phyloP scores from a whole-genome alignment of 2,113 vertebrate species.

The Bothrops jararaca region DNA sequence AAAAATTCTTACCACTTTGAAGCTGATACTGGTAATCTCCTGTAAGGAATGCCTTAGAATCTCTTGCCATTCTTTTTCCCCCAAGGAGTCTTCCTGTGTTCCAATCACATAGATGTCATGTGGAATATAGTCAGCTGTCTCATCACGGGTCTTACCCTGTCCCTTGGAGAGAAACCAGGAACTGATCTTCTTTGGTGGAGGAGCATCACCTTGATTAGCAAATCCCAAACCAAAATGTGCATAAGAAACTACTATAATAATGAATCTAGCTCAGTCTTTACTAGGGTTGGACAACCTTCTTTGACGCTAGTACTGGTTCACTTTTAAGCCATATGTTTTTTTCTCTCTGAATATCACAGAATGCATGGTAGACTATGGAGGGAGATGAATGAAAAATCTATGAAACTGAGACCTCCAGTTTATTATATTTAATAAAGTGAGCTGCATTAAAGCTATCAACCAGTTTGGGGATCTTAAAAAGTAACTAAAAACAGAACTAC shows the following conservation, averaged over 20 bases:
- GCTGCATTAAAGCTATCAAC: not conserved
- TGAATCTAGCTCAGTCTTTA: not conserved
- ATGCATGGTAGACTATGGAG: not conserved
- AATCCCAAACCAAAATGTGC: slow-evolving; percentile 61
- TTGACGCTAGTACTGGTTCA: not conserved
- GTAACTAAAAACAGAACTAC: not conserved
- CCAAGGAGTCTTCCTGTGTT: slow-evolving; percentile 90
- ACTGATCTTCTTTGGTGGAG: slow-evolving; percentile 83
- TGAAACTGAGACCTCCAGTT: not conserved
- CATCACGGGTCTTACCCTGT: slow-evolving; percentile 90
- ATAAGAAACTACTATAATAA: not conserved
- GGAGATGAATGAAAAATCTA: not conserved
- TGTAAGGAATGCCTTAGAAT: slow-evolving; percentile 81
- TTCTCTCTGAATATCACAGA: not conserved
- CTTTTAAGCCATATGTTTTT: not conserved
- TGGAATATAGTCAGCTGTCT: slow-evolving; percentile 93
- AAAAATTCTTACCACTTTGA: slow-evolving; percentile 82
- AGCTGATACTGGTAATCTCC: slow-evolving; percentile 89
- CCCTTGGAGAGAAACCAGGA: slow-evolving; percentile 98
- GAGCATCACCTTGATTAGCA: slow-evolving; percentile 82
- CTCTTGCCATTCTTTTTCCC: slow-evolving; percentile 92
- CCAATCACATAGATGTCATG: slow-evolving; percentile 96
- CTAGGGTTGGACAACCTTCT: not conserved
- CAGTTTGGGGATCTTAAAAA: not conserved
- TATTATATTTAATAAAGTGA: not conserved